phyloP scores from a whole-genome alignment of 1,140 invertebrate genomes.

The Brachystomella parvula region DNA sequence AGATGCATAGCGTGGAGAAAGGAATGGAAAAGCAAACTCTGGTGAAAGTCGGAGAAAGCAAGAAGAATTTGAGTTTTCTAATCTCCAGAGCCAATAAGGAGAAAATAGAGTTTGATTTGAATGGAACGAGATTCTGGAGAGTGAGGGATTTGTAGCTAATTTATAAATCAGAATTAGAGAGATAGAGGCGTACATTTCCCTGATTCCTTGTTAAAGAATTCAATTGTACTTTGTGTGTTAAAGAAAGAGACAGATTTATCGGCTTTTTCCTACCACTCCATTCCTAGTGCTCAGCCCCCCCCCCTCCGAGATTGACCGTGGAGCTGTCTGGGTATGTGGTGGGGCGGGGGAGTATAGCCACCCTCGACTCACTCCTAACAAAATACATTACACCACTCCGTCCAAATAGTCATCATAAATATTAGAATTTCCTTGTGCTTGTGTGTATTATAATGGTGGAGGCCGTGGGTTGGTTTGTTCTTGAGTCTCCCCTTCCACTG shows the following conservation, averaged over 20 bases:
- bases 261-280: conserved; percentile 2
- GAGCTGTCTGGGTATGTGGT: background rate
- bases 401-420: background rate
- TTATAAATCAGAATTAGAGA: background rate
- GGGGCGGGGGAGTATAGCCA: background rate
- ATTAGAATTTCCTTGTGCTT: background rate
- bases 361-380: no score
- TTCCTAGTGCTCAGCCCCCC: background rate
- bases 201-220: conserved; percentile 2
- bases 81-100: no score
- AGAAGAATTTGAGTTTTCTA: background rate
- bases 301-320: background rate
- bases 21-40: no score
- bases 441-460: background rate
- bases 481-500: no score
- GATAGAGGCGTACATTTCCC: background rate
- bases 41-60: background rate
- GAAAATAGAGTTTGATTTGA: no score
- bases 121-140: background rate
- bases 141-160: background rate
- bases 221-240: background rate
- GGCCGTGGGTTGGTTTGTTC: background rate
- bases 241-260: conserved; percentile 8
- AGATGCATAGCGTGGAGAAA: no score
- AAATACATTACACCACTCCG: background rate